A percentile compares a stretch with the other conserved stretches of the same genome.
phyloP scores from a whole-genome alignment of 2,113 vertebrate genomes.

The Chloebia gouldiae region DNA sequence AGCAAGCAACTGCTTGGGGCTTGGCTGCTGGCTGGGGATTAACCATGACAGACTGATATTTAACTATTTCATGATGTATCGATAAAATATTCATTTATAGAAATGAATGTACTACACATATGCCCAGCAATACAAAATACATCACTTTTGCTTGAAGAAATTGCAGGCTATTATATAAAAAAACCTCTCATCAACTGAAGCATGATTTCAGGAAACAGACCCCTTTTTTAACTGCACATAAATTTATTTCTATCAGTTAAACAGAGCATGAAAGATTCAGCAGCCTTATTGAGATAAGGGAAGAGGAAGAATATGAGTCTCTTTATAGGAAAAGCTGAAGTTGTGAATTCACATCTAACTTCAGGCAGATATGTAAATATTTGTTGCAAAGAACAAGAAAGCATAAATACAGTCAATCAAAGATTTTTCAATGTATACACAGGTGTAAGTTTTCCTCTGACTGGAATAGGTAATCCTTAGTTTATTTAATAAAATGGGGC shows the following conservation, averaged over 20 bases:
- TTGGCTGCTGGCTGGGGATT: neutral
- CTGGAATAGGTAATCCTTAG: neutral
- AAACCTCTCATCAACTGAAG: neutral
- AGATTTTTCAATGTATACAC: neutral
- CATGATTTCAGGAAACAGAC: neutral
- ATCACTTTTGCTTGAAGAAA: neutral
- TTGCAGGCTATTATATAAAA: neutral
- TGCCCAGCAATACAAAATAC: neutral
- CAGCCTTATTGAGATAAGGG: neutral
- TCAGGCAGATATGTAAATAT: neutral
- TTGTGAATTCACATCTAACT: neutral
- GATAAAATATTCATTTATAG: neutral
- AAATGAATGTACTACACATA: neutral
- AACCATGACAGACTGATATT: neutral
- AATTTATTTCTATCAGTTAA: neutral
- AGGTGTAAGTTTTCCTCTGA: neutral
- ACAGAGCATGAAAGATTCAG: neutral
- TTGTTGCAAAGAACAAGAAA: neutral
- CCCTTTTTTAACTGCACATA: neutral
- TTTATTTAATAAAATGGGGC: neutral
- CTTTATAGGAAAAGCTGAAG: neutral
- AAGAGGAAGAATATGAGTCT: neutral
- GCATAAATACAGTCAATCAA: neutral
- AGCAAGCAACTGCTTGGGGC: neutral
- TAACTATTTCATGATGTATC: neutral